Base-by-base conservation (phyloP, 2,888 invertebrate species). In the Epirrita christyi region DNA sequence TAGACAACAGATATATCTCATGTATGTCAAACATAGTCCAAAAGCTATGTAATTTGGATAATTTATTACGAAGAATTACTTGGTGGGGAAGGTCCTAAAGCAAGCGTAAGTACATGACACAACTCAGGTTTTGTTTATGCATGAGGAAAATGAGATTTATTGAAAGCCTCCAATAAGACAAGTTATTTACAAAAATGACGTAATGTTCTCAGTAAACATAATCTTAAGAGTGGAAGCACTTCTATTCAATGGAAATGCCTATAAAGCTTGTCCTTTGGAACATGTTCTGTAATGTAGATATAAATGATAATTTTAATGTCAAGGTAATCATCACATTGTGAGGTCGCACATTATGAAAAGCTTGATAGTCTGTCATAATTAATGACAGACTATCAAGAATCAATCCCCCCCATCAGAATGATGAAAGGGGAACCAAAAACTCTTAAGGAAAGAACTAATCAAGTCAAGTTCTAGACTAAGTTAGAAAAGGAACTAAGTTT, bases 181-280 rank as follows among this genome's bases (percentile, higher is more conserved):
- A 44, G 51, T 29, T 51, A 59, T 55, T 38, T 46, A 9, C 42
- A 40, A 48, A 43, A 55, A 44, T 59, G 59, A 59, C 59, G 59
- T 47, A 59, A 59, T 40, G 43, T 48, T 47, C 27, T n/a, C 51
- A 38, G 43, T 51, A 59, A 55, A 51, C 51, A 54, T 36, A 59
- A 55, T 47, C 47, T 50, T 36, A 21, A n/a, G 21, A 41, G 11
- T 41, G 0, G 15, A 15, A 44, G n/a, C 21, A 21, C 28, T 21
- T 50, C 38, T 44, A 48, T 42, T 54, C 42, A 48, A 48, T 54
- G 47, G 42, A 48, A 48, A 43, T 54, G 21, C 40, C n/a, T 32
- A 28, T 29, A 36, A 46, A 14, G 46, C 28, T 41, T 9, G 41
- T 21, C 41, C 47, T 48, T 54, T 48, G n/a, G 6, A 54, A 54